Base-by-base conservation (phyloP, 2,888 invertebrate genomes). In the Phortica magna region DNA sequence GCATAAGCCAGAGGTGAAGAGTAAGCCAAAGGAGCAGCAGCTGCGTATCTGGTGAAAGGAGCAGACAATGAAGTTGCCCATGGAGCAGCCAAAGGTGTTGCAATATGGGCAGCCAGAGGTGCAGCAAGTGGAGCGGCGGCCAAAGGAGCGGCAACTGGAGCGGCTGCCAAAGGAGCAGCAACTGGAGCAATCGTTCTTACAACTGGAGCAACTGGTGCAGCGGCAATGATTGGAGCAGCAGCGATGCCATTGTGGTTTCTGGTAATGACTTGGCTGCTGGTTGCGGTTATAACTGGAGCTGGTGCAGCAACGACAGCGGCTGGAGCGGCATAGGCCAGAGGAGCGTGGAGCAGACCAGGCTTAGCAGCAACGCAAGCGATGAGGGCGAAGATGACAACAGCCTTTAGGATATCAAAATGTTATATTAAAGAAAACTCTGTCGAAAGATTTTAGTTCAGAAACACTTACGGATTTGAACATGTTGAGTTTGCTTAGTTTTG, bases 381-480 rank as follows among this genome's bases (percentile, higher is more conserved):
- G 71, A 89, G 22, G 74, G 89, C 88, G 70, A 83, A 84, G 75
- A 89, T 78, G 73, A 89, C 84, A 83, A 87, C 80, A 77, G 83
- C 81, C 89, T 89, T 41, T 41, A 73, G 41, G 22, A n/a, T 41
- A 64, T 7, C 7, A 22, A 59, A 31, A 12, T 4, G 14, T 17
- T 17, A 59, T 39, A 53, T 12, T 64, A 6, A 22, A 4, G 43
- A 22, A 7, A 9, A n/a, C n/a, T 31, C 43, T 4, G 42, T 4
- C 12, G 12, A 59, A 59, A 7, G 6, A 7, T 19, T 1, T 68
- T 1, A 3, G 4, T 9, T 22, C 7, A 19, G 53, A 6, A 12
- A 3, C 4, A 74, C 87, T 85, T 80, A 84, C 85, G 77, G 70
- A 84, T 85, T 88, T 88, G 81, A 83, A 85, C 85, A 87, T 88